A percentile compares a stretch with the other conserved stretches of the same genome.
Evolutionary conservation across 2,113 vertebrate genomes (phyloP).

Genomic region (Peucedramus taeniatus): DNA sequence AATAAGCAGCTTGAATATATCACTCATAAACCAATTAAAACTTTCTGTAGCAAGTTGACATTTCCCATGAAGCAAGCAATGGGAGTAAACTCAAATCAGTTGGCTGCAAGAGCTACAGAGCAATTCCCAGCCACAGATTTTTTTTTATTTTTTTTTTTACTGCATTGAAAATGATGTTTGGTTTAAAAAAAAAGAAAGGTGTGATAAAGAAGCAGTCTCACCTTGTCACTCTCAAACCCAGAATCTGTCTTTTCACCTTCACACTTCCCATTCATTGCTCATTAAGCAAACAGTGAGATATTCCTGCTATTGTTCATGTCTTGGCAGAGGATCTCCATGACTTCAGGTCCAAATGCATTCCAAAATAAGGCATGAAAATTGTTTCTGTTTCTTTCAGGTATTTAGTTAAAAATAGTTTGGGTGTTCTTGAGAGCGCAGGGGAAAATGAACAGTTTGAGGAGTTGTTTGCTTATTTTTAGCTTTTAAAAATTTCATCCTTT

Average conservation of each 20-base stretch:
- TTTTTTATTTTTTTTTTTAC: neutral
- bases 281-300: constrained; percentile 69
- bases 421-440: neutral
- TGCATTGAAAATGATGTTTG: neutral
- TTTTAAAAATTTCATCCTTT: neutral
- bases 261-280: constrained; percentile 58
- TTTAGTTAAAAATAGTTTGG: neutral
- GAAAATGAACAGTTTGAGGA: neutral
- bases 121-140: constrained; percentile 6
- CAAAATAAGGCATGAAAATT: neutral
- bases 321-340: neutral
- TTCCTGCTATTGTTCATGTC: constrained; percentile 38
- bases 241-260: constrained; percentile 68
- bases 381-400: constrained; percentile 30
- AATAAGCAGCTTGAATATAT: constrained; percentile 58
- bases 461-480: neutral
- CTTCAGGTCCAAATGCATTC: constrained; percentile 12
- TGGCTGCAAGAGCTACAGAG: neutral
- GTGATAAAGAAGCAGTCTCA: constrained; percentile 57
- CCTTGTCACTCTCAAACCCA: constrained; percentile 56
- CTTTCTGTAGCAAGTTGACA: constrained; percentile 59
- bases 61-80: constrained; percentile 52
- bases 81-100: constrained; percentile 32
- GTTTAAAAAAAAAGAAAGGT: constrained; percentile 5
- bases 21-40: constrained; percentile 61